Base-by-base conservation (phyloP, 2,797 vertebrate species). In the Lacerta viridis region DNA sequence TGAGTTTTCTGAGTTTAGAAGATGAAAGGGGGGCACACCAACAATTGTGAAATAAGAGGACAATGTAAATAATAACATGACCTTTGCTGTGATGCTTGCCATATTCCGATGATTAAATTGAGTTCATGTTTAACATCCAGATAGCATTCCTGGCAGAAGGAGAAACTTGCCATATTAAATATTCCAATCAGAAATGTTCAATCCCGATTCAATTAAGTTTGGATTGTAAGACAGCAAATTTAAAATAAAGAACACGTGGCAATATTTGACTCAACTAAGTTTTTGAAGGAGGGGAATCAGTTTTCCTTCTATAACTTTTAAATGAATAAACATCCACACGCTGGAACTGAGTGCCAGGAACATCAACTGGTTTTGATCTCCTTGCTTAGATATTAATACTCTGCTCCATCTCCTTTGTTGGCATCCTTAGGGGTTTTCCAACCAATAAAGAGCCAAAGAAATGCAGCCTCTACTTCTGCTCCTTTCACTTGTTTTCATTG, bases 311-410 rank as follows among this genome's bases (percentile, higher is more conserved):
- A 86, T 95, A 95, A 95, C 61, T 90, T 93, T 95, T 96, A 89
- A 95, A 94, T 94, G 94, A 92, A 96, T 96, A 96, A 97, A 97
- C 96, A 97, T 96, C 96, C 96, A 96, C 93, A 95, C 93, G 59
- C 78, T 81, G 92, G 93, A 94, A 18, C 93, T 91, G 94, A 91
- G 92, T 91, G 96, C 96, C 96, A 97, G 96, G 94, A 97, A 97
- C 93, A 50, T 95, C 96, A 96, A 96, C 96, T 96, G 94, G 96
- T 97, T 97, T 97, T 97, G 97, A 97, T 98, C 96, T 97, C 93
- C 93, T 93, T 95, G 95, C 95, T 96, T 88, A 96, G 95, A 97
- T 97, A 97, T 98, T 97, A 97, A 97, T 87, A 79, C 97, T 97
- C 96, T 94, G 96, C 96, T 89, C 87, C 89, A 91, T 95, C 13